Evolutionary conservation across 2,797 vertebrate species (phyloP), one percentile per base, ranked within the genome.

Genomic region (Mionectes olivaceus): DNA sequence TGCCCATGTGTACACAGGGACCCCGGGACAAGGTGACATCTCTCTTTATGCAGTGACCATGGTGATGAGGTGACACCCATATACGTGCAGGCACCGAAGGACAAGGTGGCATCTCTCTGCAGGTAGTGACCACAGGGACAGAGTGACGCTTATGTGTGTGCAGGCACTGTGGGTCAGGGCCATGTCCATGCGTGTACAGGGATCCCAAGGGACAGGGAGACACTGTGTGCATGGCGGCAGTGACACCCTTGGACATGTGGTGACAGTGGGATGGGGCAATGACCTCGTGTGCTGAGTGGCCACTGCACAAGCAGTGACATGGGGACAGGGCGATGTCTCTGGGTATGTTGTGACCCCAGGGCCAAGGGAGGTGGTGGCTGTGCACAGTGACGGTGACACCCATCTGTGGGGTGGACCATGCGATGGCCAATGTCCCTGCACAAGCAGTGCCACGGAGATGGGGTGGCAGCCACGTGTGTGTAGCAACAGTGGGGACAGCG

Each of bases 351-450:
- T 4, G 49, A 55, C 13, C 28, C 11, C 17, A 8, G 35, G 61
- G 59, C 41, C 2, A 8, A 17, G 65, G 46, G 1, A 17, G 65
- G 52, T 3, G 64, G 43, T 7, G 18, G 19, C 67, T 14, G 30
- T 5, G 5, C 35, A 3, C 0, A 9, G 47, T 2, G 56, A 27
- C 1, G 35, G 55, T 28, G 79, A 61, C 60, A 73, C 13, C 9
- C 55, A 7, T 11, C 1, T 35, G 3, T 2, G 47, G 76, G 44
- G 41, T 3, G 3, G 21, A 15, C 7, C 35, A 3, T 1, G 15
- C 27, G 33, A 9, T 3, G n/a, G 61, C 18, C 7, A 52, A 17
- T 21, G 28, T 2, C 32, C 46, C 2, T 3, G 0, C 39, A 25
- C 30, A 18, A 43, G n/a, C 46, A 59, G 35, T 0, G 28, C 35